Base-by-base conservation (phyloP, 2,888 invertebrate species). In the Mystacides longicornis region DNA sequence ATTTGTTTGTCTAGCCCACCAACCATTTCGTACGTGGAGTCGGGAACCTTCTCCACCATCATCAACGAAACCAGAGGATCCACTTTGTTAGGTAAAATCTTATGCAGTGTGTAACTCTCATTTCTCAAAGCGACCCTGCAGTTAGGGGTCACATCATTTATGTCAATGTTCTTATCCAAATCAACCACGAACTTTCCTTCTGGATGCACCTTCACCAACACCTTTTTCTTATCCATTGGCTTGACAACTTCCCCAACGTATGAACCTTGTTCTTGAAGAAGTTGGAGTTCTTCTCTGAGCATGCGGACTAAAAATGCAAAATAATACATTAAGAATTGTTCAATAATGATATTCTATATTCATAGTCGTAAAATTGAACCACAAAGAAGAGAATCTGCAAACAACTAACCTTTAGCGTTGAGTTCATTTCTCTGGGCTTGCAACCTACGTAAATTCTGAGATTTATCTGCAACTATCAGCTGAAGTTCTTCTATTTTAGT, bases 11-110 rank as follows among this genome's bases (percentile, higher is more conserved):
- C 98, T 60, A 99, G 78, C 55, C 99, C 99, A 63, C 99, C 99
- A 20, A 99, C 97, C 98, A 99, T 99, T 78, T 99, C 99, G 68
- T 99, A 99, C 1, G 99, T 99, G 0, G 98, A 98, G 72, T 99
- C 99, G 0, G 99, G 99, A 2, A 99, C 99, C 73, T 99, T 99
- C 71, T 99, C 99, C 0, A 99, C 99, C 99, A 99, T 99, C 99
- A 99, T 99, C 59, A 99, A 83, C 0, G 97, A 97, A 0, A 99
- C 99, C 56, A 99, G 78, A 0, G 99, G 99, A 78, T 99, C 99
- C 2, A 99, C 96, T 80, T 99, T 99, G 73, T 98, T 99, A 0
- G 99, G 99, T 21, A 99, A 77, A 64, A 99, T 96, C 78, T 99
- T 99, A 71, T 99, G 99, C 42, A 99, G 79, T 0, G 96, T 96